A percentile compares a stretch with the other conserved stretches of the same genome.
Conservation (phyloP, 53 echinoderm and acorn worm species). For the Stichopus horrens region DNA sequence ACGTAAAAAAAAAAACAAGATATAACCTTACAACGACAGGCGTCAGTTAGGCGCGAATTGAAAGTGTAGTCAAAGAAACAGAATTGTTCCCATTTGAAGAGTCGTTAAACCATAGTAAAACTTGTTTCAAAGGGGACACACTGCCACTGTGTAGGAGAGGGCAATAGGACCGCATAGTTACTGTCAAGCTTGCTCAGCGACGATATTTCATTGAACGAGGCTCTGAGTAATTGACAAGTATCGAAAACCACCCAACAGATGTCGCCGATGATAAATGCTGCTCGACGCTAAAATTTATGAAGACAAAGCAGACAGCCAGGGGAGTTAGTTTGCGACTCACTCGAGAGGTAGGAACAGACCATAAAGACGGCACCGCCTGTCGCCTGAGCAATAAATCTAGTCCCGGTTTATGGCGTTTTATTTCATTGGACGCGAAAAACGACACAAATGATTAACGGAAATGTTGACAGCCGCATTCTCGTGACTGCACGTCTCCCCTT, state of each 20-base stretch:
- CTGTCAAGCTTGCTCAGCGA: background rate
- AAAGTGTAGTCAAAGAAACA: constrained; percentile 10
- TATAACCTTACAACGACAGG: constrained; percentile 10
- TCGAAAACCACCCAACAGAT: constrained; percentile 46
- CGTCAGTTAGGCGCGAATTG: constrained; percentile 7
- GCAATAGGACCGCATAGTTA: background rate
- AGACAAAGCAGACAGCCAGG: constrained; percentile 32
- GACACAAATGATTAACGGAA: constrained; percentile 43
- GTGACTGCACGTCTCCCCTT: background rate
- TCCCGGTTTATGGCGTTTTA: constrained; percentile 30
- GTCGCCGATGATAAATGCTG: constrained; percentile 29
- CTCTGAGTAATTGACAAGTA: constrained; percentile 29
- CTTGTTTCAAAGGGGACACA: background rate
- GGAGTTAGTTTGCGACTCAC: constrained; percentile 41
- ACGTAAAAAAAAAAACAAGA: background rate
- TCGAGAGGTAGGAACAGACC: constrained; percentile 33
- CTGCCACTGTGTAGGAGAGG: background rate
- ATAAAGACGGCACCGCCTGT: constrained; percentile 37
- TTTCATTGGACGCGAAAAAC: constrained; percentile 33
- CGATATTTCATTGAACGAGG: constrained; percentile 31
- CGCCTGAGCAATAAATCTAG: constrained; percentile 32
- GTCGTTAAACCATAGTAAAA: constrained; percentile 18
- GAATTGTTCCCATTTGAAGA: background rate
- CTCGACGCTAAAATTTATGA: constrained; percentile 36
- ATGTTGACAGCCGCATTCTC: constrained; percentile 15